Evolutionary conservation across 2,888 invertebrate species (phyloP).

Genomic region (Hyalella azteca): DNA sequence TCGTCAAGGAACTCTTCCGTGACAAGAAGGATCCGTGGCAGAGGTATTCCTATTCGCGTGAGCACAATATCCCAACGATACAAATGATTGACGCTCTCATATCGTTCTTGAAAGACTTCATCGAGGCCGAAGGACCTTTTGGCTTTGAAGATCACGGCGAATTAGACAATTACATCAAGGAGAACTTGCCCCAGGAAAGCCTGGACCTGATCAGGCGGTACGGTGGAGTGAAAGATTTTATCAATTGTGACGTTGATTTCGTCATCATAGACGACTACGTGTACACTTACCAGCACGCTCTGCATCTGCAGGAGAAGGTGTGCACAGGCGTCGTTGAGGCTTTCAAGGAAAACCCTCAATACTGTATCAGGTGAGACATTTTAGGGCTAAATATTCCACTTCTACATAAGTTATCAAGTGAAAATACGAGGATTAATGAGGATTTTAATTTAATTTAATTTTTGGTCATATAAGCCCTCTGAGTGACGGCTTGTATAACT

Average conservation of each 20-base stretch:
- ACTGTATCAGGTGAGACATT: background rate
- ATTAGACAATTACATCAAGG: background rate
- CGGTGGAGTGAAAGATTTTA: constrained; percentile 10
- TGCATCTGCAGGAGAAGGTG: background rate
- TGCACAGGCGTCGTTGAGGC: background rate
- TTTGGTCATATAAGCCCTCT: too few species aligned
- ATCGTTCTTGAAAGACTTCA: constrained; percentile 15
- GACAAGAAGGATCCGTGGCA: background rate
- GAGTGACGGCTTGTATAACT: too few species aligned
- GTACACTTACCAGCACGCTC: background rate
- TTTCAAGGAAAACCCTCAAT: background rate
- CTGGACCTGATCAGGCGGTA: background rate
- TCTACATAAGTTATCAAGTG: too few species aligned
- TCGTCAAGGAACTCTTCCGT: background rate
- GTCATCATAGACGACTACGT: constrained; percentile 8
- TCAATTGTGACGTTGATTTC: background rate
- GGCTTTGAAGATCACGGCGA: background rate
- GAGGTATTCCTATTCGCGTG: background rate
- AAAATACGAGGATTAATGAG: too few species aligned
- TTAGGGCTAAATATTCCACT: too few species aligned
- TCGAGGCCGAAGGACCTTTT: background rate
- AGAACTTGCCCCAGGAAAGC: background rate
- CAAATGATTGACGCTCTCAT: background rate
- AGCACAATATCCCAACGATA: background rate
- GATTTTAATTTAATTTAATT: too few species aligned